Evolutionary conservation across 2,888 invertebrate genomes (phyloP).

Genomic region (Cerceris ruficornis): DNA sequence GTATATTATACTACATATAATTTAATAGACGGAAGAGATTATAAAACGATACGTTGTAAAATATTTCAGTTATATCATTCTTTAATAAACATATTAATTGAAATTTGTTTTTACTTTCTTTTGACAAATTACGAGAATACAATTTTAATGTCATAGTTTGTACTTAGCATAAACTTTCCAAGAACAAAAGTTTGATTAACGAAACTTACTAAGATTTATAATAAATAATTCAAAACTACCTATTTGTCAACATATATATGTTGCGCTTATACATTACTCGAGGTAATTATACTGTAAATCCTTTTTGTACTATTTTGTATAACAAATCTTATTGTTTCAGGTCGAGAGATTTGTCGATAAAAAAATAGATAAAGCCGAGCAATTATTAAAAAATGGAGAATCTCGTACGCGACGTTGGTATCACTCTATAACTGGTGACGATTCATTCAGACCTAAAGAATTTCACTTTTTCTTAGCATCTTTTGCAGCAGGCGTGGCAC

Average conservation of each 20-base stretch:
- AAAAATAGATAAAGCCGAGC: constrained; percentile 91
- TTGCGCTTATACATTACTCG: constrained; percentile 5
- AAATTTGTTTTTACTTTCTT: constrained; percentile 36
- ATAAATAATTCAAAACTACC: too few species aligned
- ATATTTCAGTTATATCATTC: constrained; percentile 6
- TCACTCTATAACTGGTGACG: constrained; percentile 85
- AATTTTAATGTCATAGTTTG: neutral
- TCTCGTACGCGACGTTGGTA: constrained; percentile 90
- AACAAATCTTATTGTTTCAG: constrained; percentile 81
- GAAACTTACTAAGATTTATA: neutral
- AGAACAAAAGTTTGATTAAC: neutral
- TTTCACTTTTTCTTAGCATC: constrained; percentile 91
- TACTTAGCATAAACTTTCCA: neutral
- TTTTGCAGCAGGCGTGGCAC: constrained; percentile 90
- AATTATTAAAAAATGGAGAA: constrained; percentile 87
- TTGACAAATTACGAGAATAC: neutral
- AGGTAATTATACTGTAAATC: neutral
- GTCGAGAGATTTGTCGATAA: constrained; percentile 91
- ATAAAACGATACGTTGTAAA: constrained; percentile 23
- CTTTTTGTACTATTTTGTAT: constrained; percentile 20
- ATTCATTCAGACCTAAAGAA: constrained; percentile 87
- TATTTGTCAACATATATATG: neutral
- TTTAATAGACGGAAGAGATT: neutral
- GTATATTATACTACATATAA: neutral
- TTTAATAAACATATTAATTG: constrained; percentile 38